Percentiles rank a stretch among this genome's conserved stretches.
phyloP scores from a whole-genome alignment of 2,113 vertebrate species.

The Mobula hypostoma region DNA sequence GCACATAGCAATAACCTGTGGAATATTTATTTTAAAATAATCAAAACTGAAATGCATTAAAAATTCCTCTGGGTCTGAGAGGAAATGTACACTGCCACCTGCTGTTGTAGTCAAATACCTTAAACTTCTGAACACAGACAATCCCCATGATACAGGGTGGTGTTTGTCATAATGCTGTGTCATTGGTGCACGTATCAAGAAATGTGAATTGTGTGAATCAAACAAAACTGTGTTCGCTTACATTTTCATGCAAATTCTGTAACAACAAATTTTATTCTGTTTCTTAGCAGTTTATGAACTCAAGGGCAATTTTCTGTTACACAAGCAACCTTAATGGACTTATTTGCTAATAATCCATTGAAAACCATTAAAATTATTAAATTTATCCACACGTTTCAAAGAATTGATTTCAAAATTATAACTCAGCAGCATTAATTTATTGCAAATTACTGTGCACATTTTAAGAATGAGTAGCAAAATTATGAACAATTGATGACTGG shows the following conservation, averaged over 20 bases:
- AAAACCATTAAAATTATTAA: neutral
- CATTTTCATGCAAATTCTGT: no score
- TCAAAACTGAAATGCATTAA: neutral
- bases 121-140: neutral
- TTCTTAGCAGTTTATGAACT: no score
- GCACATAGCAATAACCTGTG: neutral
- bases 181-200: no score
- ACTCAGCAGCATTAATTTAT: neutral
- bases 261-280: no score
- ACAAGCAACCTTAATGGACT: neutral
- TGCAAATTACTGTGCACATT: neutral
- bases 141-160: neutral
- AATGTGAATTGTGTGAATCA: no score
- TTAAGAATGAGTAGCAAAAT: neutral
- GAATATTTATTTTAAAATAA: neutral
- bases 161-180: no score
- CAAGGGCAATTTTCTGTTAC: neutral
- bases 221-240: no score
- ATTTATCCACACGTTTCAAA: neutral
- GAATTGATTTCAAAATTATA: slow-evolving; percentile 1
- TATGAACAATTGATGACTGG: neutral
- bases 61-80: neutral
- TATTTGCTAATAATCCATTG: neutral
- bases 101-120: neutral
- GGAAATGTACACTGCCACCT: slow-evolving; percentile 23